Evolutionary conservation across 2,113 vertebrate species (phyloP).

Genomic region (Oncorhynchus keta): DNA sequence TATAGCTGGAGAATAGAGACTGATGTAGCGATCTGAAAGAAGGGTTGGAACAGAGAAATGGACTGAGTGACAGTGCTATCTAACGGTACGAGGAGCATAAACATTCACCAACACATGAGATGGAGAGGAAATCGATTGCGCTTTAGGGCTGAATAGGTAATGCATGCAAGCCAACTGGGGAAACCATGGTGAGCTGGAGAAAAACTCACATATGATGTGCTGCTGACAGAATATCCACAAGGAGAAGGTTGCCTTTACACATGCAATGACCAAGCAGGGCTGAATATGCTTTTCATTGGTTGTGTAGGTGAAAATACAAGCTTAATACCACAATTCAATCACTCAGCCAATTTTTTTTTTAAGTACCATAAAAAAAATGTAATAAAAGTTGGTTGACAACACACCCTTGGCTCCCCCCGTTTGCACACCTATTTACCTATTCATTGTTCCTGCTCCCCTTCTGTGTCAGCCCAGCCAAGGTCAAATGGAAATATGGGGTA

Average conservation of each 20-base stretch:
- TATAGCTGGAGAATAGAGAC: conserved; percentile 43
- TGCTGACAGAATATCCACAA: not conserved
- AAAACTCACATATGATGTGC: not conserved
- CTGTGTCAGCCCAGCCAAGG: conserved; percentile 10
- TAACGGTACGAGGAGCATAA: conserved; percentile 25
- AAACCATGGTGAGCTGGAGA: conserved; percentile 18
- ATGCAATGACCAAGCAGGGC: no score
- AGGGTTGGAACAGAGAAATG: conserved; percentile 11
- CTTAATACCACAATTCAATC: no score
- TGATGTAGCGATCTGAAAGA: conserved; percentile 36
- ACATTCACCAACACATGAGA: conserved; percentile 30
- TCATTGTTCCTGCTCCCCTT: not conserved
- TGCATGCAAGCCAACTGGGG: conserved; percentile 10
- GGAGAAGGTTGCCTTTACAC: not conserved
- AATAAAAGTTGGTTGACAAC: no score
- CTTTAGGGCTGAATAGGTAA: conserved; percentile 16
- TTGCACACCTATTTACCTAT: conserved; percentile 3
- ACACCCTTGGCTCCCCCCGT: not conserved
- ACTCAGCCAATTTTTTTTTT: no score
- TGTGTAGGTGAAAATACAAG: no score
- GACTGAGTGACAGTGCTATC: conserved; percentile 24
- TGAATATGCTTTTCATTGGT: not conserved
- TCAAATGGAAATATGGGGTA: conserved; percentile 5
- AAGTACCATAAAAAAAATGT: no score
- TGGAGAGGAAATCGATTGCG: conserved; percentile 30